Conservation (phyloP, 1,140 invertebrate species). For the Caenorhabditis brenneri region DNA sequence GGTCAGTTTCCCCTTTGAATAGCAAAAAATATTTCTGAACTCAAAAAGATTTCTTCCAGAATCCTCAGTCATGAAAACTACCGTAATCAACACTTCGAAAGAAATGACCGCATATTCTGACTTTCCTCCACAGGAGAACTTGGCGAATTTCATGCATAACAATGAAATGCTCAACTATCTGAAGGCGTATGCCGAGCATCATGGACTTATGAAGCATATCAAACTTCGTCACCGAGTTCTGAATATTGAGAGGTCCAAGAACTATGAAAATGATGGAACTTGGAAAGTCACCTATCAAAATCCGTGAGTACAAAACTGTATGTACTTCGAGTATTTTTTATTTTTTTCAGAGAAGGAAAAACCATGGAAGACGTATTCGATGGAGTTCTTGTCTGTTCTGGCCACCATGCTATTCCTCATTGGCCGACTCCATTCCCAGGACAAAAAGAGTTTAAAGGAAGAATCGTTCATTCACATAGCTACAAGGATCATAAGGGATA, state of each 20-base stretch:
- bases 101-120: slow-evolving; percentile 72
- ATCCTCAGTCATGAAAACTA: slow-evolving; percentile 71
- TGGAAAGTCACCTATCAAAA: slow-evolving; percentile 64
- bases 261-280: slow-evolving; percentile 53
- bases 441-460: slow-evolving; percentile 72
- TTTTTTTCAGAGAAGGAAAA: slow-evolving; percentile 50
- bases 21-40: neutral
- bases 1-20: slow-evolving; percentile 54
- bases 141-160: slow-evolving; percentile 73
- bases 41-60: neutral
- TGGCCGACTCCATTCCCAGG: slow-evolving; percentile 65
- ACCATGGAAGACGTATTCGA: slow-evolving; percentile 70
- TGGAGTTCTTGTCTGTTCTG: slow-evolving; percentile 65
- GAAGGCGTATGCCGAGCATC: slow-evolving; percentile 71
- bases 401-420: slow-evolving; percentile 70
- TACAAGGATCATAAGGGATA: slow-evolving; percentile 70
- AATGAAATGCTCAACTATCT: slow-evolving; percentile 72
- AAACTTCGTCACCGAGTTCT: slow-evolving; percentile 22
- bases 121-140: slow-evolving; percentile 71
- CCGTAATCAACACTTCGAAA: slow-evolving; percentile 74
- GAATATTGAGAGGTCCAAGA: slow-evolving; percentile 53
- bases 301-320: neutral
- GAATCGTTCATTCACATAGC: slow-evolving; percentile 72
- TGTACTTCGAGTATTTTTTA: slow-evolving; percentile 31
- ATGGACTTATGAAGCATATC: slow-evolving; percentile 8